These are phyloP conservation scores for Neostethus bicornis DNA, from an alignment of 2,797 vertebrate species.

Conservation along the genomic window DNA sequence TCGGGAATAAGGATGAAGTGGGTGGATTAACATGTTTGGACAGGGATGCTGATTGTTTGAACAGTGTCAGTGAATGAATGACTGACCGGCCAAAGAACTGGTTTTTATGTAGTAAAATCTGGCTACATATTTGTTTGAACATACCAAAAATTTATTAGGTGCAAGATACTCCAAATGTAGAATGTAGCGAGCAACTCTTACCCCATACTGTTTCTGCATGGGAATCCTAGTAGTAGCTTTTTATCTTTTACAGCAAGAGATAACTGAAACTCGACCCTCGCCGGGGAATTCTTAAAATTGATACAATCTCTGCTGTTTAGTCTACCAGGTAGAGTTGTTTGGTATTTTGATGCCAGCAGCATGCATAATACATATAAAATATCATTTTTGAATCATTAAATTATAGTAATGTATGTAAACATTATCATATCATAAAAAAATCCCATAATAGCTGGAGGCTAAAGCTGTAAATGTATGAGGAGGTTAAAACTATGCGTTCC, in stretches of 20 bases:
- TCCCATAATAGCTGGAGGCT: not conserved
- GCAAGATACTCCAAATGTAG: not conserved
- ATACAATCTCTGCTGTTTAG: not conserved
- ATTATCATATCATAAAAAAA: not conserved
- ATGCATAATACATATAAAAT: constrained; percentile 11
- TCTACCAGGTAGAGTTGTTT: constrained; percentile 15
- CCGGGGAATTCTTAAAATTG: constrained; percentile 16
- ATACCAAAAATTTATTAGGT: not conserved
- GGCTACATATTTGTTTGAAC: not conserved
- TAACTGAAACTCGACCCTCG: constrained; percentile 48
- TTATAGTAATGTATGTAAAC: constrained; percentile 16
- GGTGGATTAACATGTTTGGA: constrained; percentile 78
- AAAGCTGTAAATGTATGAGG: not conserved
- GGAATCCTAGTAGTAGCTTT: constrained; percentile 19
- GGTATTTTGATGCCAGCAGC: constrained; percentile 14
- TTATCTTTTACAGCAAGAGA: constrained; percentile 1
- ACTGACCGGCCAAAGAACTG: constrained; percentile 50
- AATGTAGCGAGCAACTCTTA: constrained; percentile 4
- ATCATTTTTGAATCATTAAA: constrained; percentile 18
- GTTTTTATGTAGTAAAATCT: constrained; percentile 45
- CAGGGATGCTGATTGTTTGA: constrained; percentile 73
- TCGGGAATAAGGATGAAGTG: constrained; percentile 69
- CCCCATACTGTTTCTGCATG: constrained; percentile 8
- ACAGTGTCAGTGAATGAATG: constrained; percentile 50
- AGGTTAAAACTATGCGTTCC: constrained; percentile 15